phyloP scores from a whole-genome alignment of 2,797 vertebrate genomes.

The Notamacropus eugenii region DNA sequence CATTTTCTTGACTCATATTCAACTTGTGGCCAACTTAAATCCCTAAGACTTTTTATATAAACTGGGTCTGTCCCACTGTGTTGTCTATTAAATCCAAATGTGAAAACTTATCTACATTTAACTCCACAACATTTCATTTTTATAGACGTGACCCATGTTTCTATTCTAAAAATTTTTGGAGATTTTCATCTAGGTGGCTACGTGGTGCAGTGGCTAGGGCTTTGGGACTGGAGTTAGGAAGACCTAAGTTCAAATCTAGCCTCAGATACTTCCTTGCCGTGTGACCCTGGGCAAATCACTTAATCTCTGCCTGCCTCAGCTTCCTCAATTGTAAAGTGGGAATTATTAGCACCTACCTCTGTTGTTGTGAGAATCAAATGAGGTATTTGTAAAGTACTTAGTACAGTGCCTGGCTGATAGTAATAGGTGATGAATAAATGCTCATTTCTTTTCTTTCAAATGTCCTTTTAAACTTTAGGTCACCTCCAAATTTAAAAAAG shows the following conservation, averaged over 20 bases:
- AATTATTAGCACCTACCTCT: background rate
- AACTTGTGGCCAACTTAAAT: background rate
- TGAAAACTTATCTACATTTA: background rate
- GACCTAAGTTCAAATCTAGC: background rate
- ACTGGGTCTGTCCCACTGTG: background rate
- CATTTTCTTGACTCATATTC: background rate
- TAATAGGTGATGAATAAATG: background rate
- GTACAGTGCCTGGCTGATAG: background rate
- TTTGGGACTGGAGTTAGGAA: background rate
- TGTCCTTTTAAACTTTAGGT: background rate
- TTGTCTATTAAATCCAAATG: background rate
- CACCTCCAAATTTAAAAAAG: background rate
- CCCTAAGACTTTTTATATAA: background rate
- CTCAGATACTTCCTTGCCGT: background rate
- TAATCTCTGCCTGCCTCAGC: background rate
- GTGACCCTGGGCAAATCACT: background rate
- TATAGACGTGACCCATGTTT: background rate
- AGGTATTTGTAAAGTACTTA: background rate
- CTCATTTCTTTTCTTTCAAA: background rate
- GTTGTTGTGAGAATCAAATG: background rate
- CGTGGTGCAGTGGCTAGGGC: background rate
- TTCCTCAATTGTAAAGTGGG: background rate
- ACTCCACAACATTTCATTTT: background rate
- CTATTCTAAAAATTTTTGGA: background rate
- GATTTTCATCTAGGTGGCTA: background rate